Conservation (phyloP, 92 coral and sea anemone species). For the Ricordea florida region DNA sequence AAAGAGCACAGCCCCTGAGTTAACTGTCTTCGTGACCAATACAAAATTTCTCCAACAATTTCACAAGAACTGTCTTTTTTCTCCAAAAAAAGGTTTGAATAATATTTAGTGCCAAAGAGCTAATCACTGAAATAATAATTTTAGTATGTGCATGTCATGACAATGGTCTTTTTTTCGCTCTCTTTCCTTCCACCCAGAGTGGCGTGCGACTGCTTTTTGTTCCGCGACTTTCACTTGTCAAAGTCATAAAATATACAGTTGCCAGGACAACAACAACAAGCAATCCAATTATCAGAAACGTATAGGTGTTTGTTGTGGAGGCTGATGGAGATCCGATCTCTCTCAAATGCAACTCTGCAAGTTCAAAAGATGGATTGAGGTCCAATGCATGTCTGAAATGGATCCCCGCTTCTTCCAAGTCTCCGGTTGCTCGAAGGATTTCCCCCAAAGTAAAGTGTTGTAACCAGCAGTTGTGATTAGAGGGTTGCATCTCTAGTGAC, state of each 20-base stretch:
- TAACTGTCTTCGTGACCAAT: not conserved
- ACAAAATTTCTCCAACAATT: not conserved
- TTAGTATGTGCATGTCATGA: too few species aligned
- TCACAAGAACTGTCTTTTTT: not conserved
- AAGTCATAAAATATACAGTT: slow-evolving; percentile 91
- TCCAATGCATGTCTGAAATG: slow-evolving; percentile 92
- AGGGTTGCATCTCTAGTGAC: slow-evolving; percentile 96
- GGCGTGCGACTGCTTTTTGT: slow-evolving; percentile 65
- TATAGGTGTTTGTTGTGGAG: slow-evolving; percentile 85
- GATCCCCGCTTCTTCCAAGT: slow-evolving; percentile 83
- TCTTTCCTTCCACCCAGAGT: slow-evolving; percentile 70
- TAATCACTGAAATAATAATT: too few species aligned
- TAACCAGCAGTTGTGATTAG: slow-evolving; percentile 97
- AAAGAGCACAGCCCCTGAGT: not conserved
- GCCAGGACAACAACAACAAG: slow-evolving; percentile 86
- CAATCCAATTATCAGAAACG: slow-evolving; percentile 90
- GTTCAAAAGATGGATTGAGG: slow-evolving; percentile 93
- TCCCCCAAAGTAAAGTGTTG: slow-evolving; percentile 99
- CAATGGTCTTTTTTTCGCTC: slow-evolving; percentile 71
- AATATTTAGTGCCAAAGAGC: too few species aligned
- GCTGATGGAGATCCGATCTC: slow-evolving; percentile 86
- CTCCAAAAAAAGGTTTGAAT: not conserved
- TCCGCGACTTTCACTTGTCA: slow-evolving; percentile 77
- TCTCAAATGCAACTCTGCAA: slow-evolving; percentile 92
- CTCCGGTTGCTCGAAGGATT: slow-evolving; percentile 90